Evolutionary conservation across 2,888 invertebrate species (phyloP), one percentile per base, ranked within the genome.

Genomic region (Bhutanitis thaidina): DNA sequence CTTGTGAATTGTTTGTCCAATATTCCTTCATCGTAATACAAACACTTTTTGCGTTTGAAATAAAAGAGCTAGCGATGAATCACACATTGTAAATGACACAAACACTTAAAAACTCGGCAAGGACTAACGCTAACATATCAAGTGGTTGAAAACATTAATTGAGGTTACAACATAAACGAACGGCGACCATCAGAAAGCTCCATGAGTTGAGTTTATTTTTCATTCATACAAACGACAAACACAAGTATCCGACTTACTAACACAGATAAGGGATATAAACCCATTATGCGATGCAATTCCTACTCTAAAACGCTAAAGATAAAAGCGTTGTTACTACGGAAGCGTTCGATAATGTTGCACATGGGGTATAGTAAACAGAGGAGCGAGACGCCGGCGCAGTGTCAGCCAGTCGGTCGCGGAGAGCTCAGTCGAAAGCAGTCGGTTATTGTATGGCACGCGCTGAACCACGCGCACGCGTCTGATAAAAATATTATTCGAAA

Each of bases 201-300:
- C 77, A 78, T 73, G 74, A 70, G 71, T 15, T 67, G 65, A 81
- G 74, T 83, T 83, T 82, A 83, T 83, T 82, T 80, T 86, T 82
- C 87, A 88, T 88, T 88, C 88, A 87, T 84, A 75, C 72, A 74
- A 77, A 82, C 79, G 82, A 87, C 84, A 80, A 81, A 87, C 84
- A 83, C 86, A 82, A 78, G 74, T 77, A 77, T 77, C 72, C 73
- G 78, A 74, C 74, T 84, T 77, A 85, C 86, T 75, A 84, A 85
- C 78, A 83, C 83, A 82, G 82, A 83, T 80, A 84, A 78, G 71
- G 60, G 53, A 59, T 56, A 61, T 50, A 59, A 52, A 43, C 8
- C 3, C 1, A 10, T 1, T 2, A 10, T 5, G 13, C 52, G 56
- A 56, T 7, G 2, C 1, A 77, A 73, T 68, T 52, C 10, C 3